Percentiles rank a stretch among this genome's conserved stretches.
Conservation (phyloP, 2,113 vertebrate genomes). For the Turdus rufiventris region DNA sequence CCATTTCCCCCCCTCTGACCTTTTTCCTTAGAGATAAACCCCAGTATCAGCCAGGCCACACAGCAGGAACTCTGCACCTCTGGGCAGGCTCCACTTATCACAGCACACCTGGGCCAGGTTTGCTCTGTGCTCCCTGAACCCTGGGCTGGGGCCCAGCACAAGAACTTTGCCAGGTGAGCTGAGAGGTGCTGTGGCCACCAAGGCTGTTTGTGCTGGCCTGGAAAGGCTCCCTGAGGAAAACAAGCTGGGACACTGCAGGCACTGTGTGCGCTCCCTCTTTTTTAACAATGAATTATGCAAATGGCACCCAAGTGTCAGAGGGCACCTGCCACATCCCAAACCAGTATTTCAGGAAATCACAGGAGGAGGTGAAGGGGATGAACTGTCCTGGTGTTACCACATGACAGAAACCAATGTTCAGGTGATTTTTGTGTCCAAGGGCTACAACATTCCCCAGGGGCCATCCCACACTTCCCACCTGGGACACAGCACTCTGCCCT, state of each 20-base stretch:
- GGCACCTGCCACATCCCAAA: neutral
- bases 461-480: neutral
- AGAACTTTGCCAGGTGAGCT: neutral
- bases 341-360: neutral
- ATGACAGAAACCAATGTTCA: accelerated
- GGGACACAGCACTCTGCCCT: accelerated
- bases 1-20: neutral
- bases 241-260: accelerated
- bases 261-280: neutral
- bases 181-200: neutral
- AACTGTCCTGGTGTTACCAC: neutral
- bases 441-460: neutral
- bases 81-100: neutral
- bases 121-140: neutral
- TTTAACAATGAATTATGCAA: accelerated
- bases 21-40: neutral
- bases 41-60: neutral
- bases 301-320: accelerated
- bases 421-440: neutral
- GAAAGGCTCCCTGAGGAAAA: neutral
- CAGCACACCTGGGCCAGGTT: neutral
- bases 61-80: neutral
- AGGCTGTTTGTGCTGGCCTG: neutral
- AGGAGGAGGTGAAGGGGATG: neutral
- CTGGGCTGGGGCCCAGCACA: neutral